Percentiles rank a stretch among this genome's conserved stretches.
phyloP scores from a whole-genome alignment of 1,140 invertebrate genomes.

The Teleogryllus occipitalis region DNA sequence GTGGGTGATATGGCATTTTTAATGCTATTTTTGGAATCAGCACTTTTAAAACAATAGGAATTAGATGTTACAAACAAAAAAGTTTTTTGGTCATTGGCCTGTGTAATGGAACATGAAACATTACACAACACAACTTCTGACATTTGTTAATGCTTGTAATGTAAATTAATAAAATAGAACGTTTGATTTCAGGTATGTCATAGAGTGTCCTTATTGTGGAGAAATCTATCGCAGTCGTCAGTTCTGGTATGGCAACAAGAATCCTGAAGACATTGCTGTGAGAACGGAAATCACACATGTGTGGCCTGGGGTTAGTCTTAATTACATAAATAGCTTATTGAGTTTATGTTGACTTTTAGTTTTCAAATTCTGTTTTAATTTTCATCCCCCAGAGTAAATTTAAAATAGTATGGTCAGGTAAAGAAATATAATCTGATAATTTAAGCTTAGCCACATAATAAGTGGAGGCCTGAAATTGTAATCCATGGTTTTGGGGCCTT shows the following conservation, averaged over 20 bases:
- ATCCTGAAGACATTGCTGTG: conserved; percentile 59
- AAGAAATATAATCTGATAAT: too few relatives aligned
- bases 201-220: conserved; percentile 73
- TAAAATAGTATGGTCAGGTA: too few relatives aligned
- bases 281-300: conserved; percentile 65
- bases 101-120: not conserved
- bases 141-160: not conserved
- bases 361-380: too few relatives aligned
- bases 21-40: too few relatives aligned
- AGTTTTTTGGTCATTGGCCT: not conserved
- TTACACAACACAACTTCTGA: too few relatives aligned
- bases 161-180: not conserved
- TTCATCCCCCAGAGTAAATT: too few relatives aligned
- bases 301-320: conserved; percentile 60
- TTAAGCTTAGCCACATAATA: not conserved
- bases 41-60: too few relatives aligned
- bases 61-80: conserved; percentile 3
- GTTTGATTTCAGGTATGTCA: conserved; percentile 46
- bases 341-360: not conserved
- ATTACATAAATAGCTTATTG: conserved; percentile 12
- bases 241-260: conserved; percentile 78
- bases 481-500: not conserved
- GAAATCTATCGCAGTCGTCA: conserved; percentile 73
- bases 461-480: not conserved
- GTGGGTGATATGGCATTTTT: too few relatives aligned